These are phyloP conservation scores for Bothrops jararaca DNA, from an alignment of 2,113 vertebrate genomes.

Conservation along the genomic window DNA sequence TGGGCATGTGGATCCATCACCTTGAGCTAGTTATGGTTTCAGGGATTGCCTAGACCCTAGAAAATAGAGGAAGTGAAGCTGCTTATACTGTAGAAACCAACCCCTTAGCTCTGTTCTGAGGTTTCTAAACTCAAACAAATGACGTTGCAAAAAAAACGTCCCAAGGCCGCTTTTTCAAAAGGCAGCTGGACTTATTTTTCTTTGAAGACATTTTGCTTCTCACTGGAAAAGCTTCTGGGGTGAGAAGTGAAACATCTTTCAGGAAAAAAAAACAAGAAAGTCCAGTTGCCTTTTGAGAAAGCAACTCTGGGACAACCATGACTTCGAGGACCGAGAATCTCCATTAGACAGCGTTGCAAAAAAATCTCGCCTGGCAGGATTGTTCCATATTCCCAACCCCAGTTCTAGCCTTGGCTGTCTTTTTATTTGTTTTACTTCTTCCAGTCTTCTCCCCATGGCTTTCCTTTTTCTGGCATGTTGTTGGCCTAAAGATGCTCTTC, in stretches of 20 bases:
- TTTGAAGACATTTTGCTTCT: too few species aligned
- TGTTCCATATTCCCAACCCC: not conserved
- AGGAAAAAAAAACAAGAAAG: too few species aligned
- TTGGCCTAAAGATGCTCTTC: constrained; percentile 55
- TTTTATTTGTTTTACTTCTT: not conserved
- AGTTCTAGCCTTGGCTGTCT: not conserved
- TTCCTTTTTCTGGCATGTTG: constrained; percentile 9
- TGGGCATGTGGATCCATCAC: not conserved
- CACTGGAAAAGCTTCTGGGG: too few species aligned
- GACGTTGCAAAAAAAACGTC: not conserved
- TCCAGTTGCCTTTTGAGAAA: not conserved
- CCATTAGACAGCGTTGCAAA: not conserved
- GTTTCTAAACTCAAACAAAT: not conserved
- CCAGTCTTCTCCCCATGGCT: not conserved
- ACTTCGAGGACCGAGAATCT: not conserved
- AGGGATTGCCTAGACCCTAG: not conserved
- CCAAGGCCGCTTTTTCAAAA: too few species aligned
- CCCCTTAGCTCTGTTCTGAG: not conserved
- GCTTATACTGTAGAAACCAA: not conserved
- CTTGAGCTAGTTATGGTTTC: not conserved
- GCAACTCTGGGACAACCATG: not conserved
- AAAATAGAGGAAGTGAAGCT: not conserved
- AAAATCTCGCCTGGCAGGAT: not conserved
- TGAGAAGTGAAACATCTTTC: too few species aligned
- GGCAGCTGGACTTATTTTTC: too few species aligned